Conservation (phyloP, 2,888 invertebrate genomes). For the Cyclophora albipunctata region DNA sequence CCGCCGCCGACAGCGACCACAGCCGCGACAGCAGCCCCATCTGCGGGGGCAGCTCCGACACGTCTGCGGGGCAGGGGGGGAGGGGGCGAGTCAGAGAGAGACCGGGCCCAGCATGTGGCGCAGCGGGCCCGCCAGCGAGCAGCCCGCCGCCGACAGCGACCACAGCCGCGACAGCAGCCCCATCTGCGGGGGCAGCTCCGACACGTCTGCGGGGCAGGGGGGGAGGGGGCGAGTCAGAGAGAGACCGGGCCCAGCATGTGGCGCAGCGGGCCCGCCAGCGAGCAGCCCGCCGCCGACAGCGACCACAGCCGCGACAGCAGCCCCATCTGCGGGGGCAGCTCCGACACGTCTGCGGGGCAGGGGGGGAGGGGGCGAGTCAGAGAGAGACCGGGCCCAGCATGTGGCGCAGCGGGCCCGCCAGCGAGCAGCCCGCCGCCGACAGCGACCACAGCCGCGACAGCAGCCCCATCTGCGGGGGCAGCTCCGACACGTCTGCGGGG, state of each 20-base stretch:
- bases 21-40: constrained; percentile 95
- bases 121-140: constrained; percentile 90
- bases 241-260: constrained; percentile 94
- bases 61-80: constrained; percentile 69
- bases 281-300: constrained; percentile 92
- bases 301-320: constrained; percentile 96
- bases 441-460: constrained; percentile 94
- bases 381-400: constrained; percentile 94
- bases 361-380: background rate
- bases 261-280: constrained; percentile 88
- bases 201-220: constrained; percentile 77
- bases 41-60: constrained; percentile 93
- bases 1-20: constrained; percentile 96
- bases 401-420: constrained; percentile 87
- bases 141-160: constrained; percentile 95
- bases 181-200: constrained; percentile 95
- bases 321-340: constrained; percentile 97
- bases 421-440: too few relatives aligned
- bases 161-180: constrained; percentile 95
- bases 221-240: too few relatives aligned
- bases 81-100: constrained; percentile 37
- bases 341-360: constrained; percentile 80
- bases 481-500: constrained; percentile 82
- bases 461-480: constrained; percentile 96
- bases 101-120: constrained; percentile 93